Base-by-base conservation (phyloP, 2,888 invertebrate genomes). In the Apantesis nais region DNA sequence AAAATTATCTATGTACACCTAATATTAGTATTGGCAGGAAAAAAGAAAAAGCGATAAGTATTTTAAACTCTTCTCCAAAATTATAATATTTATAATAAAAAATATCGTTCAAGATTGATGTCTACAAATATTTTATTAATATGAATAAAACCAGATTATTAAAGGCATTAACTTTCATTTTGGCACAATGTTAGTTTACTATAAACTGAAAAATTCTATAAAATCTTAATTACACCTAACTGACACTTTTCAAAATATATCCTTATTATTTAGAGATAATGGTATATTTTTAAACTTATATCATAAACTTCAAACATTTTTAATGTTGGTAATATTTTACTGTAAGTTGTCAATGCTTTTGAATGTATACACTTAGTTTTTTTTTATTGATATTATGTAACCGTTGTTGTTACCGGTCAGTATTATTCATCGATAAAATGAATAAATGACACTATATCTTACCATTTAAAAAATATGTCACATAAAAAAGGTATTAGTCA, bases 121-220 rank as follows among this genome's bases (percentile, higher is more conserved):
- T 66, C 25, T 37, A 68, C 67, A 76, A 60, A 70, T 58, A 67
- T 70, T 61, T 52, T 62, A 75, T 41, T 25, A 62, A 70, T 63
- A 64, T 68, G 39, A 68, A 34, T 29, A 34, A 76, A 62, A 75
- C 74, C 74, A 78, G 75, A 70, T 77, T 77, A 79, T 84, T 81
- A 69, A 62, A 86, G 84, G 86, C 84, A 78, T 78, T 76, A 81
- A 76, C 75, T 78, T 79, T 83, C 80, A 86, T 85, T 89, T 91
- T 92, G 91, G 90, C 91, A 91, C 91, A 83, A 82, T 81, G 86
- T 89, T 91, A 90, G 83, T 88, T 78, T 74, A 79, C 73, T 72
- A 77, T 52, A 61, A 72, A 55, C 58, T 62, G 65, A 66, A 55
- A n/a, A 71, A 71, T 67, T 62, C 52, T 55, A 63, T 44, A 71